Base-by-base conservation (phyloP, 2,797 vertebrate species). In the Oceanodroma leucorhoa region DNA sequence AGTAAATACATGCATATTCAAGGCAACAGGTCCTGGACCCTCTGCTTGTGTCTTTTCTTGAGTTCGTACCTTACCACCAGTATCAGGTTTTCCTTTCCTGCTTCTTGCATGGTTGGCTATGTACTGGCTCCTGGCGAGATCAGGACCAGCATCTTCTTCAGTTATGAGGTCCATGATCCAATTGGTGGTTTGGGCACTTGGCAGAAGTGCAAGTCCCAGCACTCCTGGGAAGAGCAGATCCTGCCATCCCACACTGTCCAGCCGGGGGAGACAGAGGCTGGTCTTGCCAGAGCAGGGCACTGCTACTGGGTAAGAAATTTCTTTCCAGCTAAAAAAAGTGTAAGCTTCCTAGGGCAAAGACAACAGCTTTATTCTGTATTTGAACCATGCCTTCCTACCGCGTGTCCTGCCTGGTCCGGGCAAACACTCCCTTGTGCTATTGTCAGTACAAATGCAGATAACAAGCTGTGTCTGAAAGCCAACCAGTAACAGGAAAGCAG, bases 251-350 rank as follows among this genome's bases (percentile, higher is more conserved):
- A 34, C 24, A 30, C 29, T 50, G 23, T 58, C 32, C 70, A 58
- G 23, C 4, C 3, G 0, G 19, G n/a, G 36, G 20, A 83, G 18
- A 23, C 5, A 67, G 36, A 53, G 12, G 17, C 21, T 0, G 0
- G 3, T 50, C 32, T 89, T 79, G 9, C 9, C 38, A 57, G 75
- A 72, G 32, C 29, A 71, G 19, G n/a, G 3, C 23, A 50, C 23
- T 30, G 9, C 14, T 85, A 2, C 7, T 34, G 8, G 24, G 10
- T 46, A 46, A 58, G 13, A 40, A 55, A 18, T 3, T 43, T 24
- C 38, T 61, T 75, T 61, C 46, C n/a, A 9, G 5, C 4, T 76
- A 4, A 79, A 84, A 84, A 67, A 61, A 0, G 9, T 24, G 11
- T 48, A 60, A 6, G 0, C 8, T 94, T 16, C 26, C 11, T 2